These are phyloP conservation scores for Falco rusticolus DNA, from an alignment of 2,797 vertebrate genomes.

Conservation along the genomic window DNA sequence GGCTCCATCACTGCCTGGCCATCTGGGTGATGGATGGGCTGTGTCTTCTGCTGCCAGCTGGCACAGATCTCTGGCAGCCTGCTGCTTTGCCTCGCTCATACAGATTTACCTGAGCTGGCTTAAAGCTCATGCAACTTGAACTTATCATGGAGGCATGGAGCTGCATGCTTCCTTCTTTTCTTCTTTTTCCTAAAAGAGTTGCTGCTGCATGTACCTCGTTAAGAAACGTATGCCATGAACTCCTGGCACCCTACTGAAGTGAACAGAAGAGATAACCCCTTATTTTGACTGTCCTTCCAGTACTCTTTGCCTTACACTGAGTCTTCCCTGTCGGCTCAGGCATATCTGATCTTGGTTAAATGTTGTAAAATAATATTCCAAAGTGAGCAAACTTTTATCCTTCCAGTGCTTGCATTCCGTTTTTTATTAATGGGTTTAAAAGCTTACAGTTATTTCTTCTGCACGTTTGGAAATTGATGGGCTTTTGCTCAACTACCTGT, in stretches of 20 bases:
- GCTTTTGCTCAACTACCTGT: neutral
- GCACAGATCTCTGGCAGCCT: accelerated
- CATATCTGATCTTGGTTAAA: neutral
- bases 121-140: accelerated
- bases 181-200: neutral
- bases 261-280: neutral
- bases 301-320: neutral
- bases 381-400: neutral
- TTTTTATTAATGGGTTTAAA: neutral
- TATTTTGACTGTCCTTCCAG: neutral
- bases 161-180: neutral
- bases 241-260: neutral
- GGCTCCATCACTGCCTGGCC: neutral
- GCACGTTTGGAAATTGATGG: neutral
- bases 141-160: neutral
- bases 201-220: neutral
- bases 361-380: neutral
- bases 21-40: neutral
- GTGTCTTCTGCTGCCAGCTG: accelerated
- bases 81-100: neutral
- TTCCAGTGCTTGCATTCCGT: neutral
- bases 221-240: neutral
- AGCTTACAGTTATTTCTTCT: neutral
- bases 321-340: neutral
- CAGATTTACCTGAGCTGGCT: neutral